Evolutionary conservation across 2,888 invertebrate genomes (phyloP), one percentile per base, ranked within the genome.

Genomic region (Eupithecia tripunctaria): DNA sequence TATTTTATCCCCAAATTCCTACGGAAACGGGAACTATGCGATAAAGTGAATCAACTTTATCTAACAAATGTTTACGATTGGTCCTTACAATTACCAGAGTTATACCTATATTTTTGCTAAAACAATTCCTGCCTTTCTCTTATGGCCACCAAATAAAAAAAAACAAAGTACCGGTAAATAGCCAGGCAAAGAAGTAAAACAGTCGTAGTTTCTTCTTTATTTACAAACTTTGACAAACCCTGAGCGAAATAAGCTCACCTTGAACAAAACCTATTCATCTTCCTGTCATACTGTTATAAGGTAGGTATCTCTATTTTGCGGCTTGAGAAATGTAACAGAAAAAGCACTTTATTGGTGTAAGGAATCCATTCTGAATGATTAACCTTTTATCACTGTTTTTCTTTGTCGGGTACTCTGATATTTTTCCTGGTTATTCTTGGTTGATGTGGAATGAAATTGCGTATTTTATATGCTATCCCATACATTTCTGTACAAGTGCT

Each of bases 341-440:
- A 83, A 87, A 85, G 82, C 79, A 82, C 82, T 86, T 82, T 88
- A 86, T 86, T 87, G 85, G 85, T 86, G 84, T 84, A 84, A 83
- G 82, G 77, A 85, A 87, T 85, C 84, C 81, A 86, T 88, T 87
- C 84, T 80, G 81, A 84, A 88, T 88, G 86, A 89, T 88, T 86
- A 88, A 86, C 84, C 83, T 86, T 87, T 86, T 86, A 85, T 83
- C 81, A 80, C 78, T 84, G 81, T 84, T 86, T 51, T 82, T 79
- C 81, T 85, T 84, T 80, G 78, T 72, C 76, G 75, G 78, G 80
- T 80, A 80, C 76, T 78, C 75, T 80, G 76, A 78, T 78, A 73
- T 72, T 68, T 74, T 69, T 72, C 47, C 79, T 79, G 56, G 25
- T 56, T 51, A 21, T 51, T 56, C 12, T 25, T 79, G 77, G 80